Percentiles rank a stretch among this genome's conserved stretches.
Evolutionary conservation across 2,888 invertebrate species (phyloP).

Genomic region (Nomada fabriciana): DNA sequence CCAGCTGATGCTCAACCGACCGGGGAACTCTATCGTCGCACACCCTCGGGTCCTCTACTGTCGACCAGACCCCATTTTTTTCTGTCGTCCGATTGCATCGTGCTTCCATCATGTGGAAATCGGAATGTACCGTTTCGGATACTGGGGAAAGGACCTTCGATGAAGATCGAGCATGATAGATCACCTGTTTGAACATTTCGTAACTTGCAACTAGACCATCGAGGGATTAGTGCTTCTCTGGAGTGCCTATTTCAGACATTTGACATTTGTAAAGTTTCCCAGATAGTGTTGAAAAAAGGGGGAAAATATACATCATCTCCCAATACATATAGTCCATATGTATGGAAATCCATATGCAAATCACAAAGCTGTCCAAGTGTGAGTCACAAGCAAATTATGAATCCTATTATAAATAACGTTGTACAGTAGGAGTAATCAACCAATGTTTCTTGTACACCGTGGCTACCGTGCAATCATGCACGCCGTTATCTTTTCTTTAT

Average conservation of each 20-base stretch:
- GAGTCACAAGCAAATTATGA: not conserved
- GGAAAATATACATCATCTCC: not conserved
- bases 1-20: conserved; percentile 13
- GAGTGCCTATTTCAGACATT: not conserved
- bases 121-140: not conserved
- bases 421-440: not conserved
- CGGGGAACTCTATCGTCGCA: conserved; percentile 34
- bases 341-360: no score
- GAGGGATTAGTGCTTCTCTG: not conserved
- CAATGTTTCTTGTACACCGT: not conserved
- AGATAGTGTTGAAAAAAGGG: not conserved
- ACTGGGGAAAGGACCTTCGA: not conserved
- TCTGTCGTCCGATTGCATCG: conserved; percentile 27
- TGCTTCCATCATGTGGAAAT: conserved; percentile 26
- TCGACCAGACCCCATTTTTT: conserved; percentile 26
- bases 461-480: conserved; percentile 12
- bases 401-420: conserved; percentile 21
- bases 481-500: conserved; percentile 17
- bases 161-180: conserved; percentile 22
- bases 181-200: not conserved
- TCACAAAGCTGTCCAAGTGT: not conserved
- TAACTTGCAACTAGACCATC: no score
- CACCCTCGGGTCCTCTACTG: not conserved
- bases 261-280: not conserved
- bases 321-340: not conserved